Evolutionary conservation across 2,888 invertebrate genomes (phyloP).

Genomic region (Andricus curvator): DNA sequence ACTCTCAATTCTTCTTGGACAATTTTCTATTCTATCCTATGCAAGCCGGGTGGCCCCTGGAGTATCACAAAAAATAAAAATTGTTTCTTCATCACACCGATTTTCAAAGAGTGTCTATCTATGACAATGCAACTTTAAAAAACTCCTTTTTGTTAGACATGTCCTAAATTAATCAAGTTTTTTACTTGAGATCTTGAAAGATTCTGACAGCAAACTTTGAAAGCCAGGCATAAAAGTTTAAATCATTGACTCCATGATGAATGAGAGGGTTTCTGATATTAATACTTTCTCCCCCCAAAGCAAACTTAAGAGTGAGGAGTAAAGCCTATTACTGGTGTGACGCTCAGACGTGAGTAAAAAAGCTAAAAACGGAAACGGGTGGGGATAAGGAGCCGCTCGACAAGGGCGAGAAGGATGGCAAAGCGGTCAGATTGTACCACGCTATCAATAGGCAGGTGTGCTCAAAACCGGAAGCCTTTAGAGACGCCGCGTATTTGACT

Average conservation of each 20-base stretch:
- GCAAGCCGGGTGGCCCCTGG: too few species aligned
- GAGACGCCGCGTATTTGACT: constrained; percentile 68
- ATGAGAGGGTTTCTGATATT: neutral
- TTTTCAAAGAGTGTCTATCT: neutral
- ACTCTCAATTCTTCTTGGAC: too few species aligned
- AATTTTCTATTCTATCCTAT: too few species aligned
- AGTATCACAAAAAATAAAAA: neutral
- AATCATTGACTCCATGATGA: neutral
- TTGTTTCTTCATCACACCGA: neutral
- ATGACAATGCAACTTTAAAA: neutral
- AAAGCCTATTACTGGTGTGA: constrained; percentile 18
- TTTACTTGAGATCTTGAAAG: neutral
- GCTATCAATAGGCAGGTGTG: constrained; percentile 73
- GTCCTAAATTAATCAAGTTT: neutral
- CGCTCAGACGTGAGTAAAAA: constrained; percentile 44
- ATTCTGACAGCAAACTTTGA: neutral
- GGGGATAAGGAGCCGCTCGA: constrained; percentile 48
- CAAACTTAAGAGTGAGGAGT: neutral
- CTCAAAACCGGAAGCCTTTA: constrained; percentile 76
- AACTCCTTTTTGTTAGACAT: neutral
- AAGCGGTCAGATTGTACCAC: constrained; percentile 52
- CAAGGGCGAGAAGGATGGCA: constrained; percentile 42
- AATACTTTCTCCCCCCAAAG: neutral
- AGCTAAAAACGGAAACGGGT: constrained; percentile 51
- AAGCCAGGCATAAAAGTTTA: neutral